Evolutionary conservation across 2,888 invertebrate genomes (phyloP).

Genomic region (Neelides folsomi): DNA sequence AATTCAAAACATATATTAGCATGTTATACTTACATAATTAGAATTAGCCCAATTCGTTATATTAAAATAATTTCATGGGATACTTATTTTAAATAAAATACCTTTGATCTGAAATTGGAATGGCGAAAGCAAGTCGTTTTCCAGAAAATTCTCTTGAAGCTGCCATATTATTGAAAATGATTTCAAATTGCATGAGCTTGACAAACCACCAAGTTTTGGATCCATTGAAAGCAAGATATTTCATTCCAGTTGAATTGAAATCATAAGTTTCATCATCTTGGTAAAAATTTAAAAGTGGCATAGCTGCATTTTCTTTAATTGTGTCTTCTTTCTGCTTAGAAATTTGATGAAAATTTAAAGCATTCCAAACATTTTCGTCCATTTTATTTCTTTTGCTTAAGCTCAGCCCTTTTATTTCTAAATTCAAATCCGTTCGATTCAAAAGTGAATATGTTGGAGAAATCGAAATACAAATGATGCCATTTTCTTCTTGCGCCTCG

Average conservation of each 20-base stretch:
- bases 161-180: constrained; percentile 19
- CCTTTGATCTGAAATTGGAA: constrained; percentile 10
- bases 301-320: neutral
- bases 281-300: constrained; percentile 1
- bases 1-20: too few species aligned
- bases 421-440: constrained; percentile 19
- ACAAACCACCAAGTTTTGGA: constrained; percentile 32
- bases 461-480: constrained; percentile 30
- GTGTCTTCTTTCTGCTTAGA: neutral
- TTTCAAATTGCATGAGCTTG: constrained; percentile 24
- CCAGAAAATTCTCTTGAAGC: constrained; percentile 20
- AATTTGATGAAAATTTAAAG: constrained; percentile 3
- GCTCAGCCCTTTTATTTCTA: neutral
- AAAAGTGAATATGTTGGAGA: constrained; percentile 32
- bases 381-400: neutral
- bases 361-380: constrained; percentile 3
- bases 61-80: neutral
- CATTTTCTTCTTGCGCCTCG: constrained; percentile 26
- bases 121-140: constrained; percentile 15
- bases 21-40: too few species aligned
- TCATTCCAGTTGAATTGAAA: constrained; percentile 11
- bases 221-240: constrained; percentile 26
- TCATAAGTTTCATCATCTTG: neutral
- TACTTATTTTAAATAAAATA: neutral
- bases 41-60: too few species aligned